Evolutionary conservation across 2,797 vertebrate genomes (phyloP).

Genomic region (Prunella strophiata): DNA sequence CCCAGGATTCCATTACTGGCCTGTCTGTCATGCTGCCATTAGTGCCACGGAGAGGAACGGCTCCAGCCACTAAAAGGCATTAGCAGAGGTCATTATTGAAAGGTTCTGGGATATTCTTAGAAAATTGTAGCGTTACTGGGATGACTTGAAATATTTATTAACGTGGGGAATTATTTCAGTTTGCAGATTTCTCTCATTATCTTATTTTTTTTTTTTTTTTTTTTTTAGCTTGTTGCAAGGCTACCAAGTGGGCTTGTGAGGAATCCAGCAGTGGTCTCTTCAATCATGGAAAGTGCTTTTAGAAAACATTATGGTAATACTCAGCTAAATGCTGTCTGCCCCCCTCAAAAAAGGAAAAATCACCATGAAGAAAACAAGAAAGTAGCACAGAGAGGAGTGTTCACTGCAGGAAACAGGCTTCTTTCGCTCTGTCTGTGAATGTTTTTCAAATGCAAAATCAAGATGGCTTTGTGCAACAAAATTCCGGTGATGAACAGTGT

Average conservation of each 20-base stretch:
- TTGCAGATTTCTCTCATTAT: constrained; percentile 40
- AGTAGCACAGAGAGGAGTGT: neutral
- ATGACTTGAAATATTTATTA: constrained; percentile 68
- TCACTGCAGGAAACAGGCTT: neutral
- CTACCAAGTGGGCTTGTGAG: neutral
- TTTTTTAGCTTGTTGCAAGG: neutral
- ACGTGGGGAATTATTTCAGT: neutral
- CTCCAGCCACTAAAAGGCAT: constrained; percentile 35
- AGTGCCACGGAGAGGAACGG: neutral
- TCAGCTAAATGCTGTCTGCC: constrained; percentile 8
- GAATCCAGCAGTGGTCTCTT: constrained; percentile 24
- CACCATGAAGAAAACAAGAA: neutral
- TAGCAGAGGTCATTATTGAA: constrained; percentile 52
- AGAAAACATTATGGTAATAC: constrained; percentile 46
- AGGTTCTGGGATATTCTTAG: constrained; percentile 58
- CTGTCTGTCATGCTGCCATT: neutral
- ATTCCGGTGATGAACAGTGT: neutral
- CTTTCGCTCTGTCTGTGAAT: neutral
- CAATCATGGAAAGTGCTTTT: constrained; percentile 46
- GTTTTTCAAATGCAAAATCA: neutral
- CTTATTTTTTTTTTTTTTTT: neutral
- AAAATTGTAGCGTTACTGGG: constrained; percentile 55
- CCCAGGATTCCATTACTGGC: neutral
- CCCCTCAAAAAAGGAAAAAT: neutral
- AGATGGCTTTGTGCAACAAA: neutral